phyloP scores from a whole-genome alignment of 2,888 invertebrate genomes.

The Automeris io region DNA sequence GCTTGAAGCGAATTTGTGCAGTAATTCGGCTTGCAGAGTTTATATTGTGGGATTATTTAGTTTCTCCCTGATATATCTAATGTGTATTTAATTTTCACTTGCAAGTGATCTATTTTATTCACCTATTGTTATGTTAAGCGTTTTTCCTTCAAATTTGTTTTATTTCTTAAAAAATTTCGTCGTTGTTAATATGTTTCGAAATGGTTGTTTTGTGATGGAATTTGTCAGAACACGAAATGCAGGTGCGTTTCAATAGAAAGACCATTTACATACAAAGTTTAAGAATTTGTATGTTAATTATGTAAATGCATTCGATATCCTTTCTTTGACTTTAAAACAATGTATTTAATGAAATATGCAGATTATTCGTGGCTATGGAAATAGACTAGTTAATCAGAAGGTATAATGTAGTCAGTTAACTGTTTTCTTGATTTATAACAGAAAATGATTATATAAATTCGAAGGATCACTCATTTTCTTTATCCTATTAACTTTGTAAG shows the following conservation, averaged over 20 bases:
- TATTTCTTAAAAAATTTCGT: not conserved
- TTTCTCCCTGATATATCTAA: conserved; percentile 19
- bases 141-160: too few species aligned
- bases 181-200: conserved; percentile 1
- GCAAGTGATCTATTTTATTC: not conserved
- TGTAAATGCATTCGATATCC: conserved; percentile 63
- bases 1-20: conserved; percentile 56
- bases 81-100: conserved; percentile 9
- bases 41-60: conserved; percentile 50
- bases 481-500: too few species aligned
- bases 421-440: too few species aligned
- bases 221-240: conserved; percentile 26
- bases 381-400: conserved; percentile 3
- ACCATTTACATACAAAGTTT: conserved; percentile 68
- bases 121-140: too few species aligned
- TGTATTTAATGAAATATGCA: not conserved
- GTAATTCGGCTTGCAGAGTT: conserved; percentile 38
- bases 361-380: conserved; percentile 6
- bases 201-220: conserved; percentile 10
- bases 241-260: conserved; percentile 46
- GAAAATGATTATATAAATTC: too few species aligned
- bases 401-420: too few species aligned
- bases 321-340: conserved; percentile 41
- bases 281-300: conserved; percentile 53
- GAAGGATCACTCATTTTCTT: too few species aligned